These are phyloP conservation scores for Drosophila willistoni DNA, from an alignment of 1,140 invertebrate species.

Conservation along the genomic window DNA sequence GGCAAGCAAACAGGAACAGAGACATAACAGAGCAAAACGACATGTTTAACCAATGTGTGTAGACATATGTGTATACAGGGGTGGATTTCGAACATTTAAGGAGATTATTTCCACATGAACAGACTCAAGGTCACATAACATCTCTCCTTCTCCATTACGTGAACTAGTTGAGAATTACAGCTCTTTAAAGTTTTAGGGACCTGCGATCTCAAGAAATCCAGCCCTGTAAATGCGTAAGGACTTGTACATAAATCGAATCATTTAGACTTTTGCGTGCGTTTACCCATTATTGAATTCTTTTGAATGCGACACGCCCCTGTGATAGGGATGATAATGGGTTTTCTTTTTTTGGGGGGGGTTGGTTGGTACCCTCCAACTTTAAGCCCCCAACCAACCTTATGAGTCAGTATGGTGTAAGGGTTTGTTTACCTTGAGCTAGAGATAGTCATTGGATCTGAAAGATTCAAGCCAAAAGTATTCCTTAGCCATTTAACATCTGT, in stretches of 20 bases:
- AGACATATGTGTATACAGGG: background rate
- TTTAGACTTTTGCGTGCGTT: background rate
- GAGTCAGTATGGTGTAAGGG: background rate
- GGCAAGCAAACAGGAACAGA: conserved; percentile 30
- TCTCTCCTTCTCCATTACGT: too few species aligned
- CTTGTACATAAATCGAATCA: background rate
- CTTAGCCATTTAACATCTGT: conserved; percentile 7
- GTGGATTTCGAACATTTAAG: background rate
- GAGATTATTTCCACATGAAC: too few species aligned
- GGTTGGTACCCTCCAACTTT: too few species aligned
- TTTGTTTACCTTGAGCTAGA: background rate
- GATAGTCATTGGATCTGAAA: conserved; percentile 2
- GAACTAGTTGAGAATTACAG: too few species aligned
- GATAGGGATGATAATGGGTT: background rate
- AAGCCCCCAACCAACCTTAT: background rate
- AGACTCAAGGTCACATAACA: too few species aligned
- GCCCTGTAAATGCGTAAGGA: background rate
- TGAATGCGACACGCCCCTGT: background rate
- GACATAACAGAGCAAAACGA: conserved; percentile 1
- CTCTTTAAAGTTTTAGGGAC: too few species aligned
- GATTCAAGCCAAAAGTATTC: background rate
- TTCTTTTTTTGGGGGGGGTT: too few species aligned
- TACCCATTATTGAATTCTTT: conserved; percentile 11
- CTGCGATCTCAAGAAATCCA: background rate
- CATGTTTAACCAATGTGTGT: background rate